phyloP scores from a whole-genome alignment of 2,113 vertebrate species.

The Trichomycterus rosablanca region DNA sequence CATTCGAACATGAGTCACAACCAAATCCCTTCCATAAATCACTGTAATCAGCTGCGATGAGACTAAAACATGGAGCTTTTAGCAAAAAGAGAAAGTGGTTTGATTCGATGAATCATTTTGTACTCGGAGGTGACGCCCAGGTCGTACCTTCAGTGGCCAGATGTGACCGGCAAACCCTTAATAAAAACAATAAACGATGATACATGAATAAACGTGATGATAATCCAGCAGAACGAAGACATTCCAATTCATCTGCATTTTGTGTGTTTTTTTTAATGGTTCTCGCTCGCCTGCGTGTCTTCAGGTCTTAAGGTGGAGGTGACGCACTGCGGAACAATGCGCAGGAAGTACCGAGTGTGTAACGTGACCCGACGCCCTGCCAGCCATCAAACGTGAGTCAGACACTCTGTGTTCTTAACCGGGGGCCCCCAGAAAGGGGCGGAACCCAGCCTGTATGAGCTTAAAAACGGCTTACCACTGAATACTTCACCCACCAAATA shows the following conservation, averaged over 20 bases:
- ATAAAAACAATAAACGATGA: too few relatives aligned
- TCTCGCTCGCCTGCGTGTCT: background rate
- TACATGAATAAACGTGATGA: too few relatives aligned
- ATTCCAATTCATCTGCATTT: too few relatives aligned
- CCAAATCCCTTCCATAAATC: background rate
- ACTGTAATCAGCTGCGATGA: conserved; percentile 12
- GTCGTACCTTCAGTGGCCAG: too few relatives aligned
- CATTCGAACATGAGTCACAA: conserved; percentile 11
- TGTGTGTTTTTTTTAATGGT: background rate
- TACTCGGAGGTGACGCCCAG: too few relatives aligned
- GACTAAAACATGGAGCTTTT: background rate
- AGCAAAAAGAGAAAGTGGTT: background rate
- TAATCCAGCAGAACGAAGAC: too few relatives aligned
- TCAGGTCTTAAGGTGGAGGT: conserved; percentile 98
- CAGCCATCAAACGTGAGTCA: conserved; percentile 97
- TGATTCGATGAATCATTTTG: conserved; percentile 1
- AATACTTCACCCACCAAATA: too few relatives aligned
- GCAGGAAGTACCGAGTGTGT: conserved; percentile 96
- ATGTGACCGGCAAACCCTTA: too few relatives aligned
- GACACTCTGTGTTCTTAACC: conserved; percentile 5
- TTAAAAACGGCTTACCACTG: too few relatives aligned
- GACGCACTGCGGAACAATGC: conserved; percentile 98
- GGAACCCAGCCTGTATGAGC: too few relatives aligned
- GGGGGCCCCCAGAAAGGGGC: background rate
- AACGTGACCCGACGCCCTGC: conserved; percentile 95